Conservation (phyloP, 2,113 vertebrate species). For the Brachypteracias leptosomus region DNA sequence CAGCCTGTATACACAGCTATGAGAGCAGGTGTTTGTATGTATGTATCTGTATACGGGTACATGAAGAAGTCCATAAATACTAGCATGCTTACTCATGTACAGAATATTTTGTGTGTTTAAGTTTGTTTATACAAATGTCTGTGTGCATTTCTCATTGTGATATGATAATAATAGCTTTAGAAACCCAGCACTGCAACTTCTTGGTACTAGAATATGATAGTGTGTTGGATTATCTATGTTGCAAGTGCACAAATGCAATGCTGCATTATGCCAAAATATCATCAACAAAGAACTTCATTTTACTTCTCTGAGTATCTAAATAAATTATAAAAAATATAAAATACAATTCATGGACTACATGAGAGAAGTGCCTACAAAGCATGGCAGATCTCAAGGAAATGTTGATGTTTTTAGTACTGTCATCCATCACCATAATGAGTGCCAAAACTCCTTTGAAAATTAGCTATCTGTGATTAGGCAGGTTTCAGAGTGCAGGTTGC, state of each 20-base stretch:
- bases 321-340: conserved; percentile 49
- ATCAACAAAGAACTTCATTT: background rate
- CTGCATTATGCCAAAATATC: background rate
- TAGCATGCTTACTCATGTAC: background rate
- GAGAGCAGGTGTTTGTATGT: background rate
- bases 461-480: conserved; percentile 85
- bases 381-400: conserved; percentile 46
- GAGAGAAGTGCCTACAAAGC: conserved; percentile 38
- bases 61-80: background rate
- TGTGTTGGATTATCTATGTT: background rate
- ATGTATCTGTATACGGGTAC: background rate
- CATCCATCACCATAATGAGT: conserved; percentile 92
- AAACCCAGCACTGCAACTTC: background rate
- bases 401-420: conserved; percentile 70
- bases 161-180: background rate
- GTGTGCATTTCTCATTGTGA: background rate
- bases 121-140: background rate
- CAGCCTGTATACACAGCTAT: background rate
- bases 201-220: background rate
- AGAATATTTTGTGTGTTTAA: background rate
- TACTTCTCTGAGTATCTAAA: conserved; percentile 9
- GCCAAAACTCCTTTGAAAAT: conserved; percentile 80
- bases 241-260: background rate
- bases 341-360: background rate
- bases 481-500: conserved; percentile 75